Conservation (phyloP, 2,113 vertebrate species). For the Gobio gobio region DNA sequence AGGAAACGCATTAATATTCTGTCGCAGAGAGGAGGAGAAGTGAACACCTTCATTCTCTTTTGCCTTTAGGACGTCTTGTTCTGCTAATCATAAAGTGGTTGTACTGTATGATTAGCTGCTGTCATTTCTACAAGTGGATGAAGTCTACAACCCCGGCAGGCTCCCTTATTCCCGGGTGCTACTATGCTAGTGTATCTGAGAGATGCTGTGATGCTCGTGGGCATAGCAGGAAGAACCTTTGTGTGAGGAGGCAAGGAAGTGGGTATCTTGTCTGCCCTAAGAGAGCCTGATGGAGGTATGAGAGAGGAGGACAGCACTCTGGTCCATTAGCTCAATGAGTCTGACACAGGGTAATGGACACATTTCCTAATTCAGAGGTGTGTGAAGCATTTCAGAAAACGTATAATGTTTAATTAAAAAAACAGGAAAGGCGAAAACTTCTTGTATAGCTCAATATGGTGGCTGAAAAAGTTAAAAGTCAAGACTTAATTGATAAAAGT, state of each 20-base stretch:
- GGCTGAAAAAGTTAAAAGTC: too few species aligned
- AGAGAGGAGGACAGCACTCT: neutral
- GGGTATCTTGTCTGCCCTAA: neutral
- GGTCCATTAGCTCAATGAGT: neutral
- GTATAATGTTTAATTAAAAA: neutral
- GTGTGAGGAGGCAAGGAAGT: slow-evolving; percentile 17
- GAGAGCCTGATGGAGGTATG: slow-evolving; percentile 1
- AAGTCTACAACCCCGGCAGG: slow-evolving; percentile 21
- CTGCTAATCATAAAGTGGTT: slow-evolving; percentile 33
- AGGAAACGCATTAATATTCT: slow-evolving; percentile 71
- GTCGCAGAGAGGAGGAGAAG: slow-evolving; percentile 54
- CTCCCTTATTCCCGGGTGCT: slow-evolving; percentile 35
- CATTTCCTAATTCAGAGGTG: neutral
- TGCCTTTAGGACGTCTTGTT: slow-evolving; percentile 23
- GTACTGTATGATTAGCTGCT: slow-evolving; percentile 5
- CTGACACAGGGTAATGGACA: neutral
- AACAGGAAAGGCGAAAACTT: too few species aligned
- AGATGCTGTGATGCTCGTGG: slow-evolving; percentile 57
- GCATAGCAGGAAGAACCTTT: slow-evolving; percentile 50
- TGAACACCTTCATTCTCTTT: slow-evolving; percentile 51
- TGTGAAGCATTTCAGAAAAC: neutral
- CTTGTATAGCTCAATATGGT: too few species aligned
- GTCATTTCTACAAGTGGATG: slow-evolving; percentile 3
- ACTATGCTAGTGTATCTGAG: slow-evolving; percentile 62
- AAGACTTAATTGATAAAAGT: too few species aligned